Base-by-base conservation (phyloP, 1,140 invertebrate genomes). In the Drosophila hydei region DNA sequence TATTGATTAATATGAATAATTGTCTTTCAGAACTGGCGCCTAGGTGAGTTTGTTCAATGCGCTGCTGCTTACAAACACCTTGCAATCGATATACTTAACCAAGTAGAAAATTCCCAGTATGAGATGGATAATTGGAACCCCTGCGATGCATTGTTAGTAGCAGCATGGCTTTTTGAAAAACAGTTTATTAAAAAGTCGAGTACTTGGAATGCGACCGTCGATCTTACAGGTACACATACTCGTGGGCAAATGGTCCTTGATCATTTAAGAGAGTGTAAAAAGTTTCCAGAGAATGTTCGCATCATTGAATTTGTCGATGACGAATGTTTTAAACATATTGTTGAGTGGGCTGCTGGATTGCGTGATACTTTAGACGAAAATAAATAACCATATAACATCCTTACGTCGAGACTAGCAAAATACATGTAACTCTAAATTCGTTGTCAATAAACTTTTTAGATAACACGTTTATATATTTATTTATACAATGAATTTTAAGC, bases 201-300 rank as follows among this genome's bases (percentile, higher is more conserved):
- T 8, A 62, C 72, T 2, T 92, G 92, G 84, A 92, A 94, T 70
- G 93, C 92, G 4, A 93, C 93, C 19, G 93, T 95, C 3, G 94
- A 95, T 75, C 85, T 95, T 7, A 71, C 79, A 51, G 94, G 94
- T 14, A 75, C 70, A 9, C 92, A 91, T 68, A 94, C 94, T 0
- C 91, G 94, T 74, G 94, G 94, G 2, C 93, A 94, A 87, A 92
- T 94, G 67, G 92, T 94, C 0, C 81, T 95, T 25, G 94, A 94
- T 92, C 93, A 94, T 83, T 72, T 92, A 11, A 87, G 92, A 38
- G 83, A 89, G 6, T 90, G 91, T 5, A 83, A 92, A 36, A 87
- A 80, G 52, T 77, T 79, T 76, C 90, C 88, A 1, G 91, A 92
- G 6, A 95, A 95, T 89, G 92, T 93, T 3, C 81, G 87, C 16